A percentile compares a stretch with the other conserved stretches of the same genome.
Evolutionary conservation across 2,888 invertebrate species (phyloP).

Genomic region (Gerris lacustris): DNA sequence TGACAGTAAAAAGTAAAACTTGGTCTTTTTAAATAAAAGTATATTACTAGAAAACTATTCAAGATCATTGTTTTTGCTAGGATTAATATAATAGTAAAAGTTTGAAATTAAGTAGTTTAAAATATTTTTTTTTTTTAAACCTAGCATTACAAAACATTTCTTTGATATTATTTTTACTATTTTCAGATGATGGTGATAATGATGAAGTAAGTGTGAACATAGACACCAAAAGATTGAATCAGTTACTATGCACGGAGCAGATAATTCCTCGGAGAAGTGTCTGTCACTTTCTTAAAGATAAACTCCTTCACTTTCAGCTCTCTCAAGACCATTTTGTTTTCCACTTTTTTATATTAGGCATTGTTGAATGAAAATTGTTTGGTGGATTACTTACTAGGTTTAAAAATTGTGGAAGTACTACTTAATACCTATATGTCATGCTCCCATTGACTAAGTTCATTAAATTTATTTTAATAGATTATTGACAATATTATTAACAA

Average conservation of each 20-base stretch:
- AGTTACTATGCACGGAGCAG: neutral
- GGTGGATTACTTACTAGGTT: too few relatives aligned
- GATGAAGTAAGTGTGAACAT: neutral
- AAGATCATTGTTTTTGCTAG: too few relatives aligned
- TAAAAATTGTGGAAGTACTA: too few relatives aligned
- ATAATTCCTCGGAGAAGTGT: neutral
- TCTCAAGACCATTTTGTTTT: neutral
- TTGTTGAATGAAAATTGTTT: neutral
- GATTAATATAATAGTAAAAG: neutral
- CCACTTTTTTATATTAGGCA: neutral
- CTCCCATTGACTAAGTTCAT: too few relatives aligned
- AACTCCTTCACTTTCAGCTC: constrained; percentile 1
- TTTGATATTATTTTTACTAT: neutral
- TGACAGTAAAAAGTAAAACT: too few relatives aligned
- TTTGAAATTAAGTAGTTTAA: neutral
- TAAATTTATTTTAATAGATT: too few relatives aligned
- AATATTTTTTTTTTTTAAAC: neutral
- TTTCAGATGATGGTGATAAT: neutral
- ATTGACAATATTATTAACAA: too few relatives aligned
- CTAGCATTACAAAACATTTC: too few relatives aligned
- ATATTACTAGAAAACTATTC: too few relatives aligned
- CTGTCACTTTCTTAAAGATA: constrained; percentile 1
- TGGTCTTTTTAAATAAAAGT: too few relatives aligned
- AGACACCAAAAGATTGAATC: neutral
- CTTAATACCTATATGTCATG: too few relatives aligned